These are phyloP conservation scores for Apotomis betuletana DNA, from an alignment of 2,888 invertebrate species.

Conservation along the genomic window DNA sequence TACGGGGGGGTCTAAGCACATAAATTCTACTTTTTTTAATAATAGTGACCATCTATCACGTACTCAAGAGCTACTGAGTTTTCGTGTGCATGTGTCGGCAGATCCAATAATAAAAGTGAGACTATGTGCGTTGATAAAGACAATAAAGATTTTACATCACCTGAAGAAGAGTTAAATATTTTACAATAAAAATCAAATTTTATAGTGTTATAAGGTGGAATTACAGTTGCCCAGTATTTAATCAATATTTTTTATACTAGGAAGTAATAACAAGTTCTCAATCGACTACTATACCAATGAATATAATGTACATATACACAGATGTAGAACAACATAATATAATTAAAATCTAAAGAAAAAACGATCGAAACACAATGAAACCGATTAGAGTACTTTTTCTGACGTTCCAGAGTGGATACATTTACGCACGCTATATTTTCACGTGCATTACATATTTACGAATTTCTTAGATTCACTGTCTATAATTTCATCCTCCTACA, in stretches of 20 bases:
- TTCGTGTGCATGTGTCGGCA: conserved; percentile 5
- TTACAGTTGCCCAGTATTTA: not conserved
- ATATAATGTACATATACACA: not conserved
- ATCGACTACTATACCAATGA: not conserved
- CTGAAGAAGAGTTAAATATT: too few species aligned
- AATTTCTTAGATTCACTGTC: too few species aligned
- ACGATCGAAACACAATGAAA: not conserved
- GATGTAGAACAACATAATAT: not conserved
- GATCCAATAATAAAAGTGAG: not conserved
- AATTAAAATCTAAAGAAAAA: not conserved
- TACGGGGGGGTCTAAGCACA: conserved; percentile 11
- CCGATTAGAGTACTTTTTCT: not conserved
- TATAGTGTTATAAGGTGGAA: too few species aligned
- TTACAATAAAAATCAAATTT: too few species aligned
- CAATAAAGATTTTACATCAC: not conserved
- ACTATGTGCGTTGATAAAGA: conserved; percentile 2
- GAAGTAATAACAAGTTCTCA: not conserved
- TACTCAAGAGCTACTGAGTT: conserved; percentile 1
- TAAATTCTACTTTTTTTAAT: conserved; percentile 1
- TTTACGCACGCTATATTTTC: too few species aligned
- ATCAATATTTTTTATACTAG: not conserved
- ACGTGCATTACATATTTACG: too few species aligned
- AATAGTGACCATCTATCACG: not conserved
- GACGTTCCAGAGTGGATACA: too few species aligned
- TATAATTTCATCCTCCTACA: too few species aligned